Evolutionary conservation across 2,113 vertebrate species (phyloP).

Genomic region (Potamarius usumacintae): DNA sequence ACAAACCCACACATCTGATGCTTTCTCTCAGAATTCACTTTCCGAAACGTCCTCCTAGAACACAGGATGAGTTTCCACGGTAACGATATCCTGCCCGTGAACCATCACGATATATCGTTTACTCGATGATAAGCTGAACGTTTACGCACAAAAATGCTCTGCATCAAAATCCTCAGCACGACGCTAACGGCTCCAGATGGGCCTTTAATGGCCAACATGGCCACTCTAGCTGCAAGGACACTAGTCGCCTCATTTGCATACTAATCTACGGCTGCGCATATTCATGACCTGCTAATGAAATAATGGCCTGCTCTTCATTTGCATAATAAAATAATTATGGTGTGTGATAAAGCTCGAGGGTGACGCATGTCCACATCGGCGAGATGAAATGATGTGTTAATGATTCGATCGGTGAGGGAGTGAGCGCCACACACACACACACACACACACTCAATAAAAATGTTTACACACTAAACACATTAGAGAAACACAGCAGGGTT

Average conservation of each 20-base stretch:
- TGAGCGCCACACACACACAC: slow-evolving; percentile 21
- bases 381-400: slow-evolving; percentile 52
- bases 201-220: slow-evolving; percentile 38
- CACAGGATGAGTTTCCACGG: not conserved
- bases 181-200: slow-evolving; percentile 53
- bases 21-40: not conserved
- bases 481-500: not conserved
- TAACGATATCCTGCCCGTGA: not conserved
- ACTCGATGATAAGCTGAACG: not conserved
- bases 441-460: slow-evolving; percentile 23
- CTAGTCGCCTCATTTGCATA: slow-evolving; percentile 68
- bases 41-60: not conserved
- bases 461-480: not conserved
- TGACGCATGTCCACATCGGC: slow-evolving; percentile 57
- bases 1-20: not conserved
- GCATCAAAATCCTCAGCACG: slow-evolving; percentile 1
- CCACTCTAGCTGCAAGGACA: slow-evolving; percentile 58
- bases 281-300: slow-evolving; percentile 76
- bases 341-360: slow-evolving; percentile 78
- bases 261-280: slow-evolving; percentile 73
- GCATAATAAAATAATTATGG: slow-evolving; percentile 81
- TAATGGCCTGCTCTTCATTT: slow-evolving; percentile 75
- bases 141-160: too few relatives aligned
- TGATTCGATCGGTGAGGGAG: slow-evolving; percentile 48
- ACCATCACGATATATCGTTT: not conserved